Base-by-base conservation (phyloP, 2,797 vertebrate genomes). In the Naso thynnoides region DNA sequence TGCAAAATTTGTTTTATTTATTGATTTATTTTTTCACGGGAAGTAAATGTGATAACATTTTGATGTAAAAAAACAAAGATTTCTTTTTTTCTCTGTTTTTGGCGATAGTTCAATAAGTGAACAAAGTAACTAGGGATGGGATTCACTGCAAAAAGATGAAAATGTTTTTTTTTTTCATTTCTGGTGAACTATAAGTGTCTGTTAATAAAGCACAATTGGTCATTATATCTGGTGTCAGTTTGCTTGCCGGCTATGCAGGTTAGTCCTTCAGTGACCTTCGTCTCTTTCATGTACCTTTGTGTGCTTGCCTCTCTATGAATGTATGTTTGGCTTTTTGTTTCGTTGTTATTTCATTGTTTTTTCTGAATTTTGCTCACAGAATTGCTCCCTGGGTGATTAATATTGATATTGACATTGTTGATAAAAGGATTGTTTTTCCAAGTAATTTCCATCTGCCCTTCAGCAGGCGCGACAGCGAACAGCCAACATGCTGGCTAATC, bases 381-480 rank as follows among this genome's bases (percentile, higher is more conserved):
- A 84, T 86, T 75, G 62, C 67, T 78, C 83, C 81, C 87, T 56
- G 79, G 70, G 62, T 84, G 72, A 91, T 92, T 91, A 84, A 90
- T 91, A 88, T 83, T 83, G 85, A 89, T 90, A 91, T 88, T 91
- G 89, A 92, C 88, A 86, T 59, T 89, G 80, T 75, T 83, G 88
- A 91, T 91, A 89, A 91, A 90, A 78, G 73, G 84, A 89, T 88
- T 86, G 73, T 84, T 85, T 88, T 81, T 76, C 72, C 57, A 68
- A 82, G 62, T 78, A 82, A 90, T 92, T 89, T 92, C 85, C 88
- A 91, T 88, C 85, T 92, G 88, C 81, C 88, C 86, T 91, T 89
- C 84, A 88, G 83, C 75, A 81, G 82, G 68, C 56, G 71, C 73
- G 82, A 84, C 79, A 88, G 70, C 61, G 19, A 74, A 76, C 83